Percentiles rank a stretch among this genome's conserved stretches.
phyloP scores from a whole-genome alignment of 1,140 invertebrate genomes.

The Kradibia gibbosae region DNA sequence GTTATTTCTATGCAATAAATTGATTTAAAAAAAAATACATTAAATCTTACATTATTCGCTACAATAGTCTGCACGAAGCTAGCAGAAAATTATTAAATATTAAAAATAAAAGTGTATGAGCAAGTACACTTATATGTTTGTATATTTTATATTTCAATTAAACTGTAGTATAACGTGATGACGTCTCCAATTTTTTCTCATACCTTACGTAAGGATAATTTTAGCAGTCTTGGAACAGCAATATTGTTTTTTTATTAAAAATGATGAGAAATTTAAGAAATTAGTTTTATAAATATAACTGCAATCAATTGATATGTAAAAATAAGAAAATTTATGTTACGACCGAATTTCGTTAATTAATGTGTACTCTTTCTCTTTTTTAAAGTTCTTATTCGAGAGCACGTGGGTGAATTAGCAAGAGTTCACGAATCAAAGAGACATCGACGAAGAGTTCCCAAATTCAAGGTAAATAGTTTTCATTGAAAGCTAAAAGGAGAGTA shows the following conservation, averaged over 20 bases:
- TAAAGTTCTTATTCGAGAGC: conserved; percentile 45
- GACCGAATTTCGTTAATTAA: conserved; percentile 36
- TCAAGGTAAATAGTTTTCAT: conserved; percentile 35
- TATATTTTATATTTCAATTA: conserved; percentile 1
- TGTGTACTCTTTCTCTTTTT: conserved; percentile 42
- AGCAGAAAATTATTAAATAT: background rate
- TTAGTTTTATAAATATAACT: background rate
- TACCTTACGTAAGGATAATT: background rate
- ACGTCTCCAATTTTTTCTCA: conserved; percentile 1
- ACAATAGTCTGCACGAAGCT: background rate
- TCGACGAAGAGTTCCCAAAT: conserved; percentile 44
- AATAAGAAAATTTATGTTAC: conserved; percentile 20
- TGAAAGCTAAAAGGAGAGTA: conserved; percentile 27
- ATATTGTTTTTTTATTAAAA: background rate
- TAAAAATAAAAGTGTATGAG: conserved; percentile 2
- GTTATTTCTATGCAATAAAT: background rate
- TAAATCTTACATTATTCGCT: background rate
- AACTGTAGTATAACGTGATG: background rate
- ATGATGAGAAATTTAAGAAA: background rate
- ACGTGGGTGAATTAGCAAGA: conserved; percentile 35
- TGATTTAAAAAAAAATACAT: background rate
- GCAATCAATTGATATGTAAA: background rate
- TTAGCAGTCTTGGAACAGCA: background rate
- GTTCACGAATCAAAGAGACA: conserved; percentile 57
- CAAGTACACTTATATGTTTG: background rate